Conservation (phyloP, 2,888 invertebrate genomes). For the Branchellion lobata region DNA sequence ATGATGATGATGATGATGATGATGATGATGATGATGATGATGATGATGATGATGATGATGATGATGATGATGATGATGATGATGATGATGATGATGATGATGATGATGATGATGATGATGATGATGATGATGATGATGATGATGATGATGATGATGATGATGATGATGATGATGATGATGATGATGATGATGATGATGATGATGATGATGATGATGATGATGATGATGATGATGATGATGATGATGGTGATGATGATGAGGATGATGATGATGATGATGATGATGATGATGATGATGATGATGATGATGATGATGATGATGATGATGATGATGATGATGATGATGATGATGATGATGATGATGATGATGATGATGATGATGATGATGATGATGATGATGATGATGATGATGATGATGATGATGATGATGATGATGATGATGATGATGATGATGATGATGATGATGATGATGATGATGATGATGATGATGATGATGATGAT, state of each 20-base stretch:
- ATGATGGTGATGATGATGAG: neutral
- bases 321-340: slow-evolving; percentile 43
- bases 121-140: slow-evolving; percentile 11
- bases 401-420: neutral
- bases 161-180: slow-evolving; percentile 13
- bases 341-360: slow-evolving; percentile 38
- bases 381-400: slow-evolving; percentile 28
- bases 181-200: neutral
- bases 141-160: neutral
- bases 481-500: slow-evolving; percentile 7
- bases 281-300: slow-evolving; percentile 30
- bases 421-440: slow-evolving; percentile 1
- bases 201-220: slow-evolving; percentile 3
- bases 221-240: slow-evolving; percentile 20
- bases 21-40: too few species aligned
- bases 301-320: neutral
- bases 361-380: slow-evolving; percentile 18
- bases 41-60: slow-evolving; percentile 24
- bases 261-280: slow-evolving; percentile 38
- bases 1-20: too few species aligned
- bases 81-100: neutral
- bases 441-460: neutral
- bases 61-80: slow-evolving; percentile 23
- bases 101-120: neutral
- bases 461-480: neutral